phyloP scores from a whole-genome alignment of 2,797 vertebrate genomes.

The Darevskia nairensis region DNA sequence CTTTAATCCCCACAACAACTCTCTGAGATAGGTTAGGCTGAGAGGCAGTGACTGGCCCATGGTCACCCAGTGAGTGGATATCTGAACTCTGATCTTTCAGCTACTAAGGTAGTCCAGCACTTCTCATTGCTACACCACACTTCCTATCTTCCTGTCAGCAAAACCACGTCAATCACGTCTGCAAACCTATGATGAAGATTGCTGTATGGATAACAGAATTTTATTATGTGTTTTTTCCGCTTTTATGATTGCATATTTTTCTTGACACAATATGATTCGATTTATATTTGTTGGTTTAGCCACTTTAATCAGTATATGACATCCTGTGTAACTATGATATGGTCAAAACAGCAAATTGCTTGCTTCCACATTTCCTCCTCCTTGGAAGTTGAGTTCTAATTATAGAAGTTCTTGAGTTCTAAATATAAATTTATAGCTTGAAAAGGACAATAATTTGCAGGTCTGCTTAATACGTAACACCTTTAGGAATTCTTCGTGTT shows the following conservation, averaged over 20 bases:
- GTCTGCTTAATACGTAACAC: not conserved
- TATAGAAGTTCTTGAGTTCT: not conserved
- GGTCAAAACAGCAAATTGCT: accelerated
- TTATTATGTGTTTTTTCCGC: not conserved
- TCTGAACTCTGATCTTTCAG: too few species aligned
- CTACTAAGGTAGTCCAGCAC: too few species aligned
- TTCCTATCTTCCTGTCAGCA: too few species aligned
- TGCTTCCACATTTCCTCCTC: not conserved
- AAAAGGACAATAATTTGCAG: not conserved
- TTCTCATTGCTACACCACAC: too few species aligned
- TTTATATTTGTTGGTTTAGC: not conserved
- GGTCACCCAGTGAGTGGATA: too few species aligned
- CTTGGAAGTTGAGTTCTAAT: constrained; percentile 27
- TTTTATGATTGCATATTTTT: not conserved
- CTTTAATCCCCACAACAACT: too few species aligned
- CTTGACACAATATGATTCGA: not conserved
- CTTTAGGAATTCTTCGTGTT: accelerated
- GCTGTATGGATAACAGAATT: not conserved
- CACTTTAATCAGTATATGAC: not conserved
- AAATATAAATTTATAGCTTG: not conserved
- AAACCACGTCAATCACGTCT: not conserved
- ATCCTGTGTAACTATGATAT: not conserved
- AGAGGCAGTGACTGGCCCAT: too few species aligned
- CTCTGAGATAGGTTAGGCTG: too few species aligned
- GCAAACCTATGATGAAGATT: not conserved